These are phyloP conservation scores for Colius striatus DNA, from an alignment of 2,113 vertebrate genomes.

Conservation along the genomic window DNA sequence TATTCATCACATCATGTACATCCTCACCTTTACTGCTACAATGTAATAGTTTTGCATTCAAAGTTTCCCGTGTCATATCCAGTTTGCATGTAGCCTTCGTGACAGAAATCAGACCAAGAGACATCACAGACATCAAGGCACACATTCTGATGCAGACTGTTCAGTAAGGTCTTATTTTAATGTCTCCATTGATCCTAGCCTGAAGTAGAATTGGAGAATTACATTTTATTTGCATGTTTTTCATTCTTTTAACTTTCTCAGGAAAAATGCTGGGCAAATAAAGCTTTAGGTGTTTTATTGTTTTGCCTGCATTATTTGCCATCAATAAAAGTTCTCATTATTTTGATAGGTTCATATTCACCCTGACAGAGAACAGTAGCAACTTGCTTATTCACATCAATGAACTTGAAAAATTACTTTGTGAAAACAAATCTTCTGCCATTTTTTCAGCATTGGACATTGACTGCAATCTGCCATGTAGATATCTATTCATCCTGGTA, in stretches of 20 bases:
- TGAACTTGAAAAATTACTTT: conserved; percentile 46
- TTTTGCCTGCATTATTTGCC: conserved; percentile 18
- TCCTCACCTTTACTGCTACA: background rate
- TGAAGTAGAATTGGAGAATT: background rate
- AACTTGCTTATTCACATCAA: conserved; percentile 6
- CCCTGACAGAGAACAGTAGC: background rate
- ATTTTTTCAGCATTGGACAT: background rate
- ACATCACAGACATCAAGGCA: background rate
- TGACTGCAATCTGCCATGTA: background rate
- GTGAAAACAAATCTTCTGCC: background rate
- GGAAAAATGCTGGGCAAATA: background rate
- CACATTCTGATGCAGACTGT: background rate
- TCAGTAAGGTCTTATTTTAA: background rate
- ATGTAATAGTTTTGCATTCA: background rate
- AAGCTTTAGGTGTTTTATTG: background rate
- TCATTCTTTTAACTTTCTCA: background rate
- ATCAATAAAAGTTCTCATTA: background rate
- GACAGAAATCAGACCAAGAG: background rate
- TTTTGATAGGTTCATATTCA: conserved; percentile 38
- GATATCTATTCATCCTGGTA: conserved; percentile 10
- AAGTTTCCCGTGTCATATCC: background rate
- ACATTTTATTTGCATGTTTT: background rate
- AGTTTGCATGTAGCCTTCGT: background rate
- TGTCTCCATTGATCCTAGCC: background rate
- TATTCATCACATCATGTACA: background rate